Base-by-base conservation (phyloP, 2,888 invertebrate species). In the Elegia similella region DNA sequence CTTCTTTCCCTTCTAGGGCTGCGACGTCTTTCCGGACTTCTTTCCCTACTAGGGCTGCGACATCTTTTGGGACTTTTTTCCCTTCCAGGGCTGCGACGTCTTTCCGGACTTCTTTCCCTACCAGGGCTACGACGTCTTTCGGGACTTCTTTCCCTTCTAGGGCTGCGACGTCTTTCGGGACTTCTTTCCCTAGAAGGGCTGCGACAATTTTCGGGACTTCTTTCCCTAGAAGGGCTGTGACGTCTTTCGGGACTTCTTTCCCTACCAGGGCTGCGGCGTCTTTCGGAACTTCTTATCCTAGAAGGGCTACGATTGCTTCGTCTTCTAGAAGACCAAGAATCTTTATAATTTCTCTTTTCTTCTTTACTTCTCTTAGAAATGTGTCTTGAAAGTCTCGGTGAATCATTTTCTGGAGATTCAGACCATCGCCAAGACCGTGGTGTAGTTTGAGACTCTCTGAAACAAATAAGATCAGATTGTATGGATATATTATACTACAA, bases 401-500 rank as follows among this genome's bases (percentile, higher is more conserved):
- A 60, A 42, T 84, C 82, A 42, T 68, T 73, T 72, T 95, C 95
- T 0, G 96, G 96, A 44, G 95, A 95, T 73, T 95, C 95, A 0
- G 96, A 96, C 96, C 96, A 96, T 62, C 95, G 92, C 95, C 95
- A 96, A 57, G 80, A 81, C 46, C 84, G 74, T 32, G 68, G 64
- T n/a, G 81, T 69, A 6, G 74, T 66, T 50, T 61, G 70, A 48
- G 61, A 59, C 55, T 67, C 70, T 52, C 80, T 82, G 47, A 59
- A 68, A 67, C 15, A 10, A 17, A 44, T 3, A 44, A 44, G 16
- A 10, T 17, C 8, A 17, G 16, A 6, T 44, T 44, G 3, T 23
- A 23, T 5, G n/a, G n/a, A n/a, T n/a, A n/a, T n/a, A n/a, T n/a
- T n/a, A 23, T 3, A 23, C 23, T 23, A 23, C 23, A 23, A 23